phyloP scores from a whole-genome alignment of 2,797 vertebrate genomes.

The Denticeps clupeoides region DNA sequence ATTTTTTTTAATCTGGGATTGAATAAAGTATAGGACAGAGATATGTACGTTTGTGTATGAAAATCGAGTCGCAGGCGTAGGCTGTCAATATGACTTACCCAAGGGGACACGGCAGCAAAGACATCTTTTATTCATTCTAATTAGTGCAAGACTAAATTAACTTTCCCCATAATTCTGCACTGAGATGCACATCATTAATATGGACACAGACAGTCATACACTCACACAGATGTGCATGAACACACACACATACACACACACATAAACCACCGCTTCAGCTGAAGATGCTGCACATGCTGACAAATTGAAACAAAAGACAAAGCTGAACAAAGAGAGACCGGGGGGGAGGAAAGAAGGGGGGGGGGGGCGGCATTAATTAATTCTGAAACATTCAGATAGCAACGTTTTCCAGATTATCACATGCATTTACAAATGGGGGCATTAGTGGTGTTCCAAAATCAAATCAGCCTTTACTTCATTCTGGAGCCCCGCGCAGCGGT shows the following conservation, averaged over 20 bases:
- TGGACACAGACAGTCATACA: slow-evolving; percentile 2
- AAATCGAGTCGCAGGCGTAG: slow-evolving; percentile 26
- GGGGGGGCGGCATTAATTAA: not conserved
- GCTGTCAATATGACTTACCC: slow-evolving; percentile 42
- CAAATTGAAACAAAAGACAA: slow-evolving; percentile 2
- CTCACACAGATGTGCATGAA: slow-evolving; percentile 3
- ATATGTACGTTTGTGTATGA: not conserved
- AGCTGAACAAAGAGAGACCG: not conserved
- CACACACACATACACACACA: slow-evolving; percentile 5
- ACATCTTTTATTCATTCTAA: slow-evolving; percentile 58
- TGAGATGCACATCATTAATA: slow-evolving; percentile 42
- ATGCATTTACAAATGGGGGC: slow-evolving; percentile 12
- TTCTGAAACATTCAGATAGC: not conserved
- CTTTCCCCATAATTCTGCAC: slow-evolving; percentile 43
- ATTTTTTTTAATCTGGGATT: too few species aligned
- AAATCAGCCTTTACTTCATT: slow-evolving; percentile 8
- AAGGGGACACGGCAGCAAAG: slow-evolving; percentile 31
- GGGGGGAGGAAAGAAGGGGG: not conserved
- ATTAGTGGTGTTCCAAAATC: slow-evolving; percentile 13
- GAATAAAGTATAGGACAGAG: slow-evolving; percentile 2
- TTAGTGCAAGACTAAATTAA: slow-evolving; percentile 52
- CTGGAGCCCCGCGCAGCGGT: not conserved
- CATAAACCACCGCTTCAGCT: not conserved
- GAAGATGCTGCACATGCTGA: not conserved
- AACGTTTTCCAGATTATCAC: slow-evolving; percentile 9